Evolutionary conservation across 2,113 vertebrate species (phyloP).

Genomic region (Callocephalon fimbriatum): DNA sequence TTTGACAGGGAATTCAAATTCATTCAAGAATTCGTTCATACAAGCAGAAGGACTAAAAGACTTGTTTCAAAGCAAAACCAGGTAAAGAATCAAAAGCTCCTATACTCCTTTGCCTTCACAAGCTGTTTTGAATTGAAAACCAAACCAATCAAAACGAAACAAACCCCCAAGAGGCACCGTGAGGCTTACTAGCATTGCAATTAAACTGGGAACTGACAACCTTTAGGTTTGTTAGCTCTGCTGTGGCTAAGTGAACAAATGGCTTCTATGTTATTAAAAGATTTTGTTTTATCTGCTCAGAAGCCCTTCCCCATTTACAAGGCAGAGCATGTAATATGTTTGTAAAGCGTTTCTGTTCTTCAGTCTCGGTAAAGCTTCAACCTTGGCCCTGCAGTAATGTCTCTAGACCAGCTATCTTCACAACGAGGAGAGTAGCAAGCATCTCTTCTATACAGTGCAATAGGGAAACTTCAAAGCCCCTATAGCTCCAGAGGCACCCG

Average conservation of each 20-base stretch:
- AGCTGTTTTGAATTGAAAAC: neutral
- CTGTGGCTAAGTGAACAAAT: neutral
- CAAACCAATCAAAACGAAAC: neutral
- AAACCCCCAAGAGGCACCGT: neutral
- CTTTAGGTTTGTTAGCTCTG: neutral
- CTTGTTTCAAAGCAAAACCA: neutral
- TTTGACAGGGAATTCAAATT: neutral
- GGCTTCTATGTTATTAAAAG: neutral
- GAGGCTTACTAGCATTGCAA: neutral
- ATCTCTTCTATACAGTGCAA: neutral
- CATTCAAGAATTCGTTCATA: neutral
- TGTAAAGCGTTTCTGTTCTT: neutral
- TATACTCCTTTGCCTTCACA: neutral
- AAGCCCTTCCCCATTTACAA: neutral
- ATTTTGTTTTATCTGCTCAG: neutral
- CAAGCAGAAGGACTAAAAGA: neutral
- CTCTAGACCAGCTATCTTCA: neutral
- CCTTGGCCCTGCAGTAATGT: neutral
- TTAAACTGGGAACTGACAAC: neutral
- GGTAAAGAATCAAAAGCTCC: neutral
- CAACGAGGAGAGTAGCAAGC: neutral
- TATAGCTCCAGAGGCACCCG: neutral
- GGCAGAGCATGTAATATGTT: neutral
- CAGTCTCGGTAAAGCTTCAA: neutral
- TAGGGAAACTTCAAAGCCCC: neutral